Evolutionary conservation across 2,888 invertebrate species (phyloP).

Genomic region (Exephanes ischioxanthus): DNA sequence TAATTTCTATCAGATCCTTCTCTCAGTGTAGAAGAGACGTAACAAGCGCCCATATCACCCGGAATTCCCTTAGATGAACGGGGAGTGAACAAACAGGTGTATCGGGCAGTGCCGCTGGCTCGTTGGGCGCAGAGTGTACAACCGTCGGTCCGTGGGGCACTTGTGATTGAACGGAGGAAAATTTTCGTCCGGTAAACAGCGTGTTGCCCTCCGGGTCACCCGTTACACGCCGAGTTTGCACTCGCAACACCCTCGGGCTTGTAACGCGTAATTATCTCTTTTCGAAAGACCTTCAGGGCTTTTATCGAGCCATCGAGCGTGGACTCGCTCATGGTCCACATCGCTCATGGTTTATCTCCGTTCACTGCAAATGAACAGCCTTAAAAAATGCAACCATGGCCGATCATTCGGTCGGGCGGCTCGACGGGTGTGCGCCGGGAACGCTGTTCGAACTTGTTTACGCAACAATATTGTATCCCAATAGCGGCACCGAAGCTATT

Average conservation of each 20-base stretch:
- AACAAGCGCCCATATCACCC: no score
- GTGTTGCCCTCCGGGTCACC: neutral
- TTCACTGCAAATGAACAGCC: slow-evolving; percentile 32
- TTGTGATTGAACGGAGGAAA: slow-evolving; percentile 9
- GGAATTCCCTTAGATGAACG: no score
- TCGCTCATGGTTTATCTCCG: neutral
- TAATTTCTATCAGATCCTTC: no score
- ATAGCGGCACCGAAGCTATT: neutral
- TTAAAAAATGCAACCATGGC: neutral
- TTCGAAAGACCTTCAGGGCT: neutral
- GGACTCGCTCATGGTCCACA: neutral
- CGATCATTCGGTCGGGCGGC: neutral
- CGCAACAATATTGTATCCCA: slow-evolving; percentile 18
- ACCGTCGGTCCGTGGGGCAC: neutral
- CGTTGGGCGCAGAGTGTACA: neutral
- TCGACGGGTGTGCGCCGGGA: slow-evolving; percentile 12
- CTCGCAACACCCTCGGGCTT: neutral
- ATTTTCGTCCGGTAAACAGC: neutral
- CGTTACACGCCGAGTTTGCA: slow-evolving; percentile 4
- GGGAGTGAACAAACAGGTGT: neutral
- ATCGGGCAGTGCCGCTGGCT: neutral
- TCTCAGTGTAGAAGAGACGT: no score
- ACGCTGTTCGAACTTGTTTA: slow-evolving; percentile 32
- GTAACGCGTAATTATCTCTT: slow-evolving; percentile 10
- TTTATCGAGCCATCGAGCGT: slow-evolving; percentile 12